Conservation (phyloP, 2,113 vertebrate genomes). For the Dipodomys stephensi region DNA sequence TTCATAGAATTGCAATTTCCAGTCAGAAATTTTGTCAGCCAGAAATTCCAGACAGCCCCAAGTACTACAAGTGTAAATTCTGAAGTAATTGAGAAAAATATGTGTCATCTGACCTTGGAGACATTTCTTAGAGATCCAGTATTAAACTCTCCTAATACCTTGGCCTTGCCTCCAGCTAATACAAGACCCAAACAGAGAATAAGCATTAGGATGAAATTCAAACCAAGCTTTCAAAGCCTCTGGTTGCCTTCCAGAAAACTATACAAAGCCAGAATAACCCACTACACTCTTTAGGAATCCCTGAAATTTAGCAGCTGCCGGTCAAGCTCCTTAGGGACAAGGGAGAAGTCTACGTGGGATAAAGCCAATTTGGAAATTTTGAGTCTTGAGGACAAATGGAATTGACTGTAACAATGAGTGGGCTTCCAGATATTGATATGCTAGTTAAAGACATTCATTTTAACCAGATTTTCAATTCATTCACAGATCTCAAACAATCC, state of each 20-base stretch:
- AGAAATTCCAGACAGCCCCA: conserved; percentile 10
- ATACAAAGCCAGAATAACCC: conserved; percentile 16
- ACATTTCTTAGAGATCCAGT: neutral
- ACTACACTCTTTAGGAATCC: conserved; percentile 21
- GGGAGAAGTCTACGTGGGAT: neutral
- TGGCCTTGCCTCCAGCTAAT: neutral
- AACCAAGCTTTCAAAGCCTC: neutral
- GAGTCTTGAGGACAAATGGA: neutral
- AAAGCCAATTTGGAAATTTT: neutral
- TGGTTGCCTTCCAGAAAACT: conserved; percentile 29
- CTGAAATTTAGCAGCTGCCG: conserved; percentile 47
- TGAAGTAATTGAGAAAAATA: conserved; percentile 9
- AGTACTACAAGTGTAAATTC: conserved; percentile 5
- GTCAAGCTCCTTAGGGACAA: neutral
- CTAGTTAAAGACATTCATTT: conserved; percentile 15
- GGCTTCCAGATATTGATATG: neutral
- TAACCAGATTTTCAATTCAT: neutral
- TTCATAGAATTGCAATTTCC: neutral
- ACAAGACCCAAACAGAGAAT: conserved; percentile 2
- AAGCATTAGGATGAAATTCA: neutral
- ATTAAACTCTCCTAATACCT: neutral
- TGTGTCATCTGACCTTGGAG: neutral
- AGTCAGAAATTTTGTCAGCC: conserved; percentile 20
- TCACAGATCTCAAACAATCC: no score
- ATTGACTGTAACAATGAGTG: neutral